These are phyloP conservation scores for Ophiodon elongatus DNA, from an alignment of 2,113 vertebrate genomes.

Conservation along the genomic window DNA sequence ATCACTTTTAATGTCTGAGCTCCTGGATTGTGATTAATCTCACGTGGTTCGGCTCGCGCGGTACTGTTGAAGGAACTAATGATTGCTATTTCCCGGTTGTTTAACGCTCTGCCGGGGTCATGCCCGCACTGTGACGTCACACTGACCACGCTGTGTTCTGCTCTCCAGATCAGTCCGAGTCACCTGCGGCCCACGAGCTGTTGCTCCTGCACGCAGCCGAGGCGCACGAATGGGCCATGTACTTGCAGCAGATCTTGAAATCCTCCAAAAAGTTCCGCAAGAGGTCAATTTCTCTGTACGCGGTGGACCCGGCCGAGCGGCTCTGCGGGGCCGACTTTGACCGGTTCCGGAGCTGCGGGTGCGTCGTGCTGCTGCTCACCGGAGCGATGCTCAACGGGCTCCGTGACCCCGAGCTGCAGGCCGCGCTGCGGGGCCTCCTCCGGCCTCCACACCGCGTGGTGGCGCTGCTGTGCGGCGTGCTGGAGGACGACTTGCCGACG, in stretches of 20 bases:
- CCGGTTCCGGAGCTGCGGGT: constrained; percentile 65
- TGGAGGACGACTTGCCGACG: constrained; percentile 50
- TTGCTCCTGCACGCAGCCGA: constrained; percentile 81
- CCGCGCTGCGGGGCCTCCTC: constrained; percentile 70
- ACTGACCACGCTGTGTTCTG: constrained; percentile 14
- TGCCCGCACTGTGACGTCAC: constrained; percentile 9
- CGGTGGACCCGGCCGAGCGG: constrained; percentile 36
- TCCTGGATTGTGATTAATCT: constrained; percentile 37
- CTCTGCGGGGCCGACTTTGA: constrained; percentile 65
- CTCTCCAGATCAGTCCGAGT: constrained; percentile 55
- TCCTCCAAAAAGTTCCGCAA: constrained; percentile 61
- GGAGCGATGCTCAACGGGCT: constrained; percentile 71
- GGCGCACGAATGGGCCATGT: constrained; percentile 82
- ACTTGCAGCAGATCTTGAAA: constrained; percentile 78
- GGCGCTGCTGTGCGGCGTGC: constrained; percentile 79
- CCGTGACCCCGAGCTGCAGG: constrained; percentile 38
- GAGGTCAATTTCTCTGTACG: constrained; percentile 65
- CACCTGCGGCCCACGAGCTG: constrained; percentile 57
- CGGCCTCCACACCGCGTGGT: constrained; percentile 78
- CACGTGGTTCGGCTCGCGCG: not conserved
- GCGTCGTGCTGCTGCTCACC: constrained; percentile 78
- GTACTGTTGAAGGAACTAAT: constrained; percentile 23
- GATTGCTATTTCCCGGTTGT: constrained; percentile 17
- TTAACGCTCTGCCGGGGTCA: not conserved
- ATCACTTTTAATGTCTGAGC: constrained; percentile 45